phyloP scores from a whole-genome alignment of 1,140 invertebrate genomes.

The Leptinotarsa texana region DNA sequence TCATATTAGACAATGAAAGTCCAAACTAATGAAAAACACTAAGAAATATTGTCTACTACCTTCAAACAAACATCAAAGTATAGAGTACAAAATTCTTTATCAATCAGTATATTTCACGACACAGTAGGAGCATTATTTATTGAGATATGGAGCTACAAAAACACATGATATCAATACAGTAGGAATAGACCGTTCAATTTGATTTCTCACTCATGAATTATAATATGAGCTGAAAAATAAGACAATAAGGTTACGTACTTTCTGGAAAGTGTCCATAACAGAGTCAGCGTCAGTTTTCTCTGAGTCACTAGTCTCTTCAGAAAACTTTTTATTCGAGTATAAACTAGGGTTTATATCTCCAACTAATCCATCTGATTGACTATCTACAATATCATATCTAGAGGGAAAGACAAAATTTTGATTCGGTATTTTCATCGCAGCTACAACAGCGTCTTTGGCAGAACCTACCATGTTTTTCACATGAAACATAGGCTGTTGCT shows the following conservation, averaged over 20 bases:
- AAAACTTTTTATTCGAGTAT: neutral
- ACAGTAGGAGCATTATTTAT: too few relatives aligned
- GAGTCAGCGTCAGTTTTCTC: neutral
- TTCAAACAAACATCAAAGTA: too few relatives aligned
- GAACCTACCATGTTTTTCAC: slow-evolving; percentile 48
- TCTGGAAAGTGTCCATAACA: slow-evolving; percentile 32
- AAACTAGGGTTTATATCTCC: slow-evolving; percentile 26
- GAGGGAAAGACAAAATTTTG: slow-evolving; percentile 50
- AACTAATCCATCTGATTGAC: neutral
- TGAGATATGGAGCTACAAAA: too few relatives aligned
- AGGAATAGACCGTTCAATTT: too few relatives aligned
- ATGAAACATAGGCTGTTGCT: slow-evolving; percentile 49
- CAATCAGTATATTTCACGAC: too few relatives aligned
- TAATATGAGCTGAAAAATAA: too few relatives aligned
- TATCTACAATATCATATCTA: slow-evolving; percentile 44
- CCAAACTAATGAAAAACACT: too few relatives aligned
- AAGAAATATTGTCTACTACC: too few relatives aligned
- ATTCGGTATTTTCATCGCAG: slow-evolving; percentile 47
- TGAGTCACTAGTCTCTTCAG: neutral
- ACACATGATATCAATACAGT: too few relatives aligned
- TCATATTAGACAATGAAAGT: too few relatives aligned
- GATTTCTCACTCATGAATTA: too few relatives aligned
- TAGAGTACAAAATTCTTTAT: too few relatives aligned
- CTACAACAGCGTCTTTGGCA: slow-evolving; percentile 45
- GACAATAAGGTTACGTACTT: neutral